Percentiles rank a stretch among this genome's conserved stretches.
Evolutionary conservation across 2,797 vertebrate genomes (phyloP).

Genomic region (Mormyrops attenuatus): DNA sequence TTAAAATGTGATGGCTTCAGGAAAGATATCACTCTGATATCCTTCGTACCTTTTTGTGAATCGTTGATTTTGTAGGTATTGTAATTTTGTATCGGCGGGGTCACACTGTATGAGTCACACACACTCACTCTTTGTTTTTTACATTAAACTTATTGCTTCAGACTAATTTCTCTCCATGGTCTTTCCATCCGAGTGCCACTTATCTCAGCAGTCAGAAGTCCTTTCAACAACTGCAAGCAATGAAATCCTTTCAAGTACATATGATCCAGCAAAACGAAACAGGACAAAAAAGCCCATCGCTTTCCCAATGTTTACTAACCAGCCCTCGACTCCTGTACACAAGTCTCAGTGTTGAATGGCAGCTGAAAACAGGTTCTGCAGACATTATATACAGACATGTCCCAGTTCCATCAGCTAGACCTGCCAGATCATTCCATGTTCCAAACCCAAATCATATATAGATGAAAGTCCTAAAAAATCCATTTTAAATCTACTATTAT

Average conservation of each 20-base stretch:
- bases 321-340: not conserved
- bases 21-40: not conserved
- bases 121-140: not conserved
- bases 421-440: slow-evolving; percentile 7
- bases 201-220: slow-evolving; percentile 13
- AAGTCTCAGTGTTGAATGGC: not conserved
- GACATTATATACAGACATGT: slow-evolving; percentile 14
- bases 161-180: slow-evolving; percentile 3
- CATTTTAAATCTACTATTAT: slow-evolving; percentile 16
- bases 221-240: slow-evolving; percentile 14
- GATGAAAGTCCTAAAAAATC: slow-evolving; percentile 4
- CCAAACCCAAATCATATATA: slow-evolving; percentile 7
- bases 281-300: not conserved
- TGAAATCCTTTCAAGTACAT: slow-evolving; percentile 12
- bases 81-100: not conserved
- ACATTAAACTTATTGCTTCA: slow-evolving; percentile 19
- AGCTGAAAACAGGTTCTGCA: slow-evolving; percentile 11
- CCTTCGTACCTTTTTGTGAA: not conserved
- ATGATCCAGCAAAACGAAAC: not conserved
- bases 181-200: not conserved
- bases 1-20: not conserved
- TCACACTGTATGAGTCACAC: not conserved
- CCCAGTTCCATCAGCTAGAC: slow-evolving; percentile 7
- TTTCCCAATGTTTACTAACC: not conserved
- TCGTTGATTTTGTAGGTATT: not conserved